Evolutionary conservation across 2,797 vertebrate species (phyloP).

Genomic region (Erithacus rubecula): DNA sequence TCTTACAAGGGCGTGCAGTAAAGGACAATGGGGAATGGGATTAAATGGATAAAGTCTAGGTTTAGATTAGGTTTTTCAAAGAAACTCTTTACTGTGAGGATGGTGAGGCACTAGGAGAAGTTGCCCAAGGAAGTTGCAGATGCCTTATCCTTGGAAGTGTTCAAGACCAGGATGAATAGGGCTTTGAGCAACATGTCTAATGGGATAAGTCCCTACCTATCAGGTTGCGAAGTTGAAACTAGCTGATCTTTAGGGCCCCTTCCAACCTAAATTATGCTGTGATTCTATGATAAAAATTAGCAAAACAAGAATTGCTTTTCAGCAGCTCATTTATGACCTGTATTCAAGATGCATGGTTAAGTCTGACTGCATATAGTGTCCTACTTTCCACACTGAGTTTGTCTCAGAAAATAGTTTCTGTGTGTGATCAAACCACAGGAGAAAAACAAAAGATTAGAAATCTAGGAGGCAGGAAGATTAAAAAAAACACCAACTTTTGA

Average conservation of each 20-base stretch:
- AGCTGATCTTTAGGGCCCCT: not conserved
- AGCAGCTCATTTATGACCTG: not conserved
- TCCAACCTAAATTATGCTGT: not conserved
- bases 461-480: not conserved
- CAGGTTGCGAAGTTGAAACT: not conserved
- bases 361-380: not conserved
- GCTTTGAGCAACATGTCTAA: not conserved
- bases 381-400: not conserved
- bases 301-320: not conserved
- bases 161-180: not conserved
- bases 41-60: not conserved
- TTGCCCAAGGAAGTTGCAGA: not conserved
- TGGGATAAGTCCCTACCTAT: not conserved
- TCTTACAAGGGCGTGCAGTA: fast-evolving
- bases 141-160: no score
- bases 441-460: not conserved
- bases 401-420: not conserved
- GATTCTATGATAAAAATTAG: not conserved
- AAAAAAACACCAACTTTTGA: not conserved
- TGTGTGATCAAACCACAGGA: not conserved
- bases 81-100: not conserved
- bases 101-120: not conserved
- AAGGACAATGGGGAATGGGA: not conserved
- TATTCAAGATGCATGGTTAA: not conserved
- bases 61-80: not conserved